Conservation (phyloP, 1,140 invertebrate genomes). For the Apocrypta bakeri region DNA sequence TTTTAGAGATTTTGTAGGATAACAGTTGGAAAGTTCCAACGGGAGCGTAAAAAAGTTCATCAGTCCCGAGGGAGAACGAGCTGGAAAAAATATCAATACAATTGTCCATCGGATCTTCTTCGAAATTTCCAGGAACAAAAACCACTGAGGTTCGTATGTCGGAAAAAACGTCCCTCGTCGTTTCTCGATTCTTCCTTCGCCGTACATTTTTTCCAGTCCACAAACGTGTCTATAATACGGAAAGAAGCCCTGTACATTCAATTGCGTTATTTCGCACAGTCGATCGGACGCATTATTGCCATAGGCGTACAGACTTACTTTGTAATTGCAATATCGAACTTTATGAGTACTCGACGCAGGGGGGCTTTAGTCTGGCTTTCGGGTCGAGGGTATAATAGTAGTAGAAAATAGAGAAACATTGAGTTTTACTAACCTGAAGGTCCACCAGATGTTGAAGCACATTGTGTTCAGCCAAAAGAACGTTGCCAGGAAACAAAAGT, state of each 20-base stretch:
- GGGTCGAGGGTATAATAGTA: background rate
- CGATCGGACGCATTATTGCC: slow-evolving; percentile 26
- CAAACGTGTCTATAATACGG: slow-evolving; percentile 40
- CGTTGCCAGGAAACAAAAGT: slow-evolving; percentile 94
- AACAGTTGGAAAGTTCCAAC: too few species aligned
- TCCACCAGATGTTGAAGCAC: slow-evolving; percentile 97
- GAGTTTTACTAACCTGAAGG: slow-evolving; percentile 81
- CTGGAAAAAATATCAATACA: background rate
- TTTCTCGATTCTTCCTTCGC: background rate
- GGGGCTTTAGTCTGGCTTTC: background rate
- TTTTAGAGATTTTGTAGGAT: background rate
- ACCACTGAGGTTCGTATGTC: too few species aligned
- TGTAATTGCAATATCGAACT: slow-evolving; percentile 42
- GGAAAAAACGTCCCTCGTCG: background rate
- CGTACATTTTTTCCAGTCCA: background rate
- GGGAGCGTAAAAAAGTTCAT: too few species aligned
- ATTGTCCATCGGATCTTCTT: background rate
- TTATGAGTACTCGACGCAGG: background rate
- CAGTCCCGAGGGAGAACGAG: too few species aligned
- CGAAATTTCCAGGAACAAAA: background rate
- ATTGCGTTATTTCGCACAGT: background rate
- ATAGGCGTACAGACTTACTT: background rate
- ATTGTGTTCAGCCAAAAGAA: slow-evolving; percentile 98
- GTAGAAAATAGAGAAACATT: background rate
- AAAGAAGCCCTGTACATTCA: background rate